Conservation (phyloP, 2,113 vertebrate species). For the Hystrix cristata region DNA sequence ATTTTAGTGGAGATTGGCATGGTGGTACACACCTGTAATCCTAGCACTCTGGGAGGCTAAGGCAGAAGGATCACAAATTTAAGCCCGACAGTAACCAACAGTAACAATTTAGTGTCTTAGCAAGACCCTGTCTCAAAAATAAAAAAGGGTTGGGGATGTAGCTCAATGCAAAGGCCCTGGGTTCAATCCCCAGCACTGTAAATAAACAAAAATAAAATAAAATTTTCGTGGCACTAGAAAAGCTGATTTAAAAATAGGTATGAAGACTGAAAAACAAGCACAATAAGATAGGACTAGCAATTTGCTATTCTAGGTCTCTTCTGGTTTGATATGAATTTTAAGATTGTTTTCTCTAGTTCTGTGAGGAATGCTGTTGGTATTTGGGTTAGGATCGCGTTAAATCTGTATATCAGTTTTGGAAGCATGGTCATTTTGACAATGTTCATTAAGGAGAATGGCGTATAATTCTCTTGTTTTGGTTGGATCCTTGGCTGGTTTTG, state of each 20-base stretch:
- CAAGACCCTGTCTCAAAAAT: background rate
- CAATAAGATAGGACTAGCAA: background rate
- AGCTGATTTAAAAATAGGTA: background rate
- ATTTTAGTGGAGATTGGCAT: background rate
- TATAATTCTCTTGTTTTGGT: background rate
- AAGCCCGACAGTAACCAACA: background rate
- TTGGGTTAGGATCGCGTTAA: background rate
- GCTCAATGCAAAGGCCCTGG: background rate
- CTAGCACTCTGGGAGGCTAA: background rate
- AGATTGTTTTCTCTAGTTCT: background rate
- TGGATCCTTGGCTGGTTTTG: background rate
- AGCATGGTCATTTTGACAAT: background rate
- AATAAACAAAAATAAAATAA: background rate
- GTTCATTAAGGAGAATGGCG: background rate
- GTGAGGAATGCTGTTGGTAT: background rate
- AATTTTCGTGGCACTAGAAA: background rate
- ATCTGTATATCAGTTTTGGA: background rate
- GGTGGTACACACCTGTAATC: background rate
- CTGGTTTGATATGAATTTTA: background rate
- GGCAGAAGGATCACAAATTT: background rate
- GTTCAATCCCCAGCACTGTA: background rate
- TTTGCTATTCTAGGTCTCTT: background rate
- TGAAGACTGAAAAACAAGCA: slow-evolving; percentile 7
- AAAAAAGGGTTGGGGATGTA: background rate
- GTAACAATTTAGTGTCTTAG: background rate